Base-by-base conservation (phyloP, 1,140 invertebrate species). In the Drosophila auraria region DNA sequence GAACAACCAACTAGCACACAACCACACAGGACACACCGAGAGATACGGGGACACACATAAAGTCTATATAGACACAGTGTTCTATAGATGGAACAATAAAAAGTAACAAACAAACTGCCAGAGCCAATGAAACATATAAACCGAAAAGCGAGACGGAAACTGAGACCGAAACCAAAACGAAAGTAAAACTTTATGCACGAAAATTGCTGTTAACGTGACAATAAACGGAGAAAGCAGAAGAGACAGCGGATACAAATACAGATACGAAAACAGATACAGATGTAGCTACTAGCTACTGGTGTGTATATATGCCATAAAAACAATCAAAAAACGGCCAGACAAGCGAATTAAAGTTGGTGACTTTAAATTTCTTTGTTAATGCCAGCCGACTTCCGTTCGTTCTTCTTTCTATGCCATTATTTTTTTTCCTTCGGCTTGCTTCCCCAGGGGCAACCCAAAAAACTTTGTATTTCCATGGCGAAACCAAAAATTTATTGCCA, bases 121-220 rank as follows among this genome's bases (percentile, higher is more conserved):
- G 14, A 69, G 45, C 78, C 76, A 87, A 84, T 84, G 68, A 83
- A 87, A 73, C 51, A 78, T 73, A 59, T 59, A 80, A 72, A 56
- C 60, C 45, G 36, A 53, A 56, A 66, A 76, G 30, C 38, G 42
- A 64, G 62, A 77, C 64, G 50, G 72, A 83, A 83, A 80, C 44
- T 44, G 80, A 87, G 83, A 83, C 51, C 30, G 33, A 63, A 64
- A 44, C 47, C 49, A 53, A 82, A 68, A 38, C 63, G 74, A 91
- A 69, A 80, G 69, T 75, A 82, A 82, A 89, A 89, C 62, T 82
- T 90, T 86, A 80, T 82, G 79, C 65, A 90, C 62, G 82, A 90
- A 90, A 91, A 86, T 90, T 82, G 86, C 62, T 71, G 71, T 90
- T 90, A 90, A 90, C 86, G 87, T 90, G 87, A 90, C 86, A 91